Evolutionary conservation across 2,113 vertebrate genomes (phyloP).

Genomic region (Nematolebias whitei): DNA sequence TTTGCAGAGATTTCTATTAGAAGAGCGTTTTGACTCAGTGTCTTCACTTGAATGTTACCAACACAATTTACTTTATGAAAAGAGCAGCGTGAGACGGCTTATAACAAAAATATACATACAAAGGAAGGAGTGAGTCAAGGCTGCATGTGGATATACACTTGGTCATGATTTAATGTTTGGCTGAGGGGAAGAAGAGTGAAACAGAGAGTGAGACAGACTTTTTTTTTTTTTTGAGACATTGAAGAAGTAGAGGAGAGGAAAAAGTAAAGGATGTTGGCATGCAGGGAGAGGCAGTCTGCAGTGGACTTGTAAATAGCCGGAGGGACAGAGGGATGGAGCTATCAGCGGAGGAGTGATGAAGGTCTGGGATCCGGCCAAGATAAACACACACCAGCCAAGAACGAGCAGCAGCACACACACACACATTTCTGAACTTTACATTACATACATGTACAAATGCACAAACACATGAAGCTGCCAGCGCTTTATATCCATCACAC

Average conservation of each 20-base stretch:
- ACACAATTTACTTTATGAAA: too few relatives aligned
- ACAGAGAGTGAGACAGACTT: not conserved
- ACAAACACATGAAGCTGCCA: slow-evolving; percentile 23
- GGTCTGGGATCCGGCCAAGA: slow-evolving; percentile 78
- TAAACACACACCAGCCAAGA: slow-evolving; percentile 75
- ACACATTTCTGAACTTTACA: slow-evolving; percentile 12
- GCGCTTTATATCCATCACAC: slow-evolving; percentile 34
- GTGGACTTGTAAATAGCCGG: slow-evolving; percentile 78
- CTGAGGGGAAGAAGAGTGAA: slow-evolving; percentile 15
- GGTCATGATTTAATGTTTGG: slow-evolving; percentile 29
- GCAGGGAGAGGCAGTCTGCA: slow-evolving; percentile 64
- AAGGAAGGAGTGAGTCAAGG: slow-evolving; percentile 42
- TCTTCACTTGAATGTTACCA: too few relatives aligned
- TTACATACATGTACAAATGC: slow-evolving; percentile 28
- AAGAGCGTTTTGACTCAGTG: too few relatives aligned
- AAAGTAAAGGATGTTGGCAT: slow-evolving; percentile 65
- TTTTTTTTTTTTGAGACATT: slow-evolving; percentile 6
- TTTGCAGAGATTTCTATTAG: too few relatives aligned
- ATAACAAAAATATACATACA: slow-evolving; percentile 21
- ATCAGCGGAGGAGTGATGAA: slow-evolving; percentile 82
- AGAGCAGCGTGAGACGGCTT: slow-evolving; percentile 1
- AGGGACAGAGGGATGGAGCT: slow-evolving; percentile 71
- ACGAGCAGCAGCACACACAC: slow-evolving; percentile 58
- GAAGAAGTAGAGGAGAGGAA: slow-evolving; percentile 17
- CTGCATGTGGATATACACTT: slow-evolving; percentile 12